Conservation (phyloP, 2,797 vertebrate species). For the Pantherophis alleghaniensis region DNA sequence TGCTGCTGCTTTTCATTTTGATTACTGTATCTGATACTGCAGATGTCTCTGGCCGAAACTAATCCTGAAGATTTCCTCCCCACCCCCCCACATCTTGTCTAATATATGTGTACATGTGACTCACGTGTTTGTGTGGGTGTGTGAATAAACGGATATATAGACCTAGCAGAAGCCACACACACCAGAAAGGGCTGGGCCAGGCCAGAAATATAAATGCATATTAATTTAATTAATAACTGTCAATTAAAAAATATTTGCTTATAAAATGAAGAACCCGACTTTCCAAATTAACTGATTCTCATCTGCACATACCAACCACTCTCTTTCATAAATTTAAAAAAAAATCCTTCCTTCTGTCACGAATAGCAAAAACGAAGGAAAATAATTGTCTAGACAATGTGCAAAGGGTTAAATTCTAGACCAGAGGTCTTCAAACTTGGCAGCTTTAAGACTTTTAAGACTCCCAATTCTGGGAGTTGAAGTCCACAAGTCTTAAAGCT, state of each 20-base stretch:
- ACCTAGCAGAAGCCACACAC: background rate
- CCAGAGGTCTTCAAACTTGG: no score
- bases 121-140: background rate
- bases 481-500: no score
- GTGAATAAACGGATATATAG: background rate
- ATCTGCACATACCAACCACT: background rate
- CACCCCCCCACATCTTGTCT: background rate
- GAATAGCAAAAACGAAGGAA: background rate
- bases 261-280: background rate
- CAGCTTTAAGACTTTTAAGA: no score
- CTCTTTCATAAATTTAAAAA: background rate
- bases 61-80: background rate
- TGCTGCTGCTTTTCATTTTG: background rate
- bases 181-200: background rate
- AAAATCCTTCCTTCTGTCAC: background rate
- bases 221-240: background rate
- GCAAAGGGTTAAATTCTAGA: background rate
- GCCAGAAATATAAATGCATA: background rate
- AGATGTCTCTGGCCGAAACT: background rate
- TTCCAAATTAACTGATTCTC: background rate
- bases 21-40: background rate
- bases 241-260: background rate
- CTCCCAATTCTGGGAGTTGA: no score
- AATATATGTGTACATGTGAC: background rate
- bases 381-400: background rate